Conservation (phyloP, 2,797 vertebrate species). For the Zalophus californianus region DNA sequence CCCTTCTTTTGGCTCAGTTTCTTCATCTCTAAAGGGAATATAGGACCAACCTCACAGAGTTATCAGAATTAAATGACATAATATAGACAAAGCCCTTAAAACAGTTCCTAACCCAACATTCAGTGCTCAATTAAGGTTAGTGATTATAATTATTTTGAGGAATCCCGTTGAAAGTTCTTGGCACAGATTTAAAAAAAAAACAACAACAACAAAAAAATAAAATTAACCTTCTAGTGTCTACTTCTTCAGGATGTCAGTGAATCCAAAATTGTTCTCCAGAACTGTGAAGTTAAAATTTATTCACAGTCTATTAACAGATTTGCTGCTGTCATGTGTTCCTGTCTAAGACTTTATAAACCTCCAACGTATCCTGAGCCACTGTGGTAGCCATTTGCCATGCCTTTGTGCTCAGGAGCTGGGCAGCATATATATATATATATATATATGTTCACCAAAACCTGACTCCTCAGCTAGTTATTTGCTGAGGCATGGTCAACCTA, state of each 20-base stretch:
- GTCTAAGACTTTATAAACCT: neutral
- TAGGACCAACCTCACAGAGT: neutral
- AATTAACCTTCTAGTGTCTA: neutral
- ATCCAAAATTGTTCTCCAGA: neutral
- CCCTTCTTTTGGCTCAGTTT: neutral
- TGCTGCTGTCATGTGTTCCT: neutral
- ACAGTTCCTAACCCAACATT: neutral
- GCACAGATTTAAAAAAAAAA: neutral
- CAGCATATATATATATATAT: accelerated
- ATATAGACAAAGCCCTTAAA: neutral
- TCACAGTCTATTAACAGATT: neutral
- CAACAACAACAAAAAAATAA: neutral
- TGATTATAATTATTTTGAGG: neutral
- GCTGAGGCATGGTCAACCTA: neutral
- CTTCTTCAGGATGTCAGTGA: neutral
- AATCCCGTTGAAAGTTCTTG: neutral
- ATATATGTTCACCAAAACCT: accelerated
- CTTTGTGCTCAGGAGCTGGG: neutral
- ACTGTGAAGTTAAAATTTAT: neutral
- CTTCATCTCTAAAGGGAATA: neutral
- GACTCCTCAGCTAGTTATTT: neutral
- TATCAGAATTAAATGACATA: neutral
- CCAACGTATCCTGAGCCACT: neutral
- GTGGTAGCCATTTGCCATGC: neutral
- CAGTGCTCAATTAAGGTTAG: neutral